phyloP scores from a whole-genome alignment of 1,140 invertebrate species.

The Atta colombica region DNA sequence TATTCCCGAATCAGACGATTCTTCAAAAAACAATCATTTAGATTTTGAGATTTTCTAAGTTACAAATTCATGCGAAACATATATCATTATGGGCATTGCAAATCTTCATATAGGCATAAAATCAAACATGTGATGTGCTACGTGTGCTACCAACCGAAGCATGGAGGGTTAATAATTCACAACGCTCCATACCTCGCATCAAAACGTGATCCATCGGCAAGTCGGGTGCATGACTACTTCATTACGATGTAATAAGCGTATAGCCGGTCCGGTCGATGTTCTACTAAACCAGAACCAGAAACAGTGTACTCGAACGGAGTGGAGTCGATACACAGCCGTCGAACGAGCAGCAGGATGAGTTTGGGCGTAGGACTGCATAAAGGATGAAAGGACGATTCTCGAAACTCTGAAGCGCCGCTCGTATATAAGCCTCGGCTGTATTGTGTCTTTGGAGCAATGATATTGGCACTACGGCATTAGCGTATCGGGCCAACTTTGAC shows the following conservation, averaged over 20 bases:
- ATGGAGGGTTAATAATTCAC: slow-evolving; percentile 45
- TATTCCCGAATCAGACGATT: too few relatives aligned
- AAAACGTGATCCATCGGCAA: slow-evolving; percentile 53
- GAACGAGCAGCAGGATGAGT: slow-evolving; percentile 26
- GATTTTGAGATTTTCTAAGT: not conserved
- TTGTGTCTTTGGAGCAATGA: slow-evolving; percentile 33
- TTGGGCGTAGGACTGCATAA: slow-evolving; percentile 37
- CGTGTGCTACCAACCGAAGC: slow-evolving; percentile 6
- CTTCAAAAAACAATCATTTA: not conserved
- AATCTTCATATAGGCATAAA: slow-evolving; percentile 7
- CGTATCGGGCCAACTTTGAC: slow-evolving; percentile 51
- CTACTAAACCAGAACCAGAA: slow-evolving; percentile 57
- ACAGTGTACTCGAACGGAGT: slow-evolving; percentile 25
- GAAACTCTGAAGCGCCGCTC: slow-evolving; percentile 62
- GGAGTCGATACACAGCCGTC: slow-evolving; percentile 25
- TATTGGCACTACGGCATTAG: slow-evolving; percentile 56
- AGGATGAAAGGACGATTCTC: slow-evolving; percentile 68
- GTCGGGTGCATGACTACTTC: slow-evolving; percentile 53
- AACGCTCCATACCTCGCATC: slow-evolving; percentile 19
- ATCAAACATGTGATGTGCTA: not conserved
- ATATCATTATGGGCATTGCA: not conserved
- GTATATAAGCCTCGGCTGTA: slow-evolving; percentile 43
- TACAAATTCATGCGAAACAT: not conserved
- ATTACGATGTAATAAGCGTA: slow-evolving; percentile 50
- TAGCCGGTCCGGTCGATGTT: slow-evolving; percentile 26